Evolutionary conservation across 2,888 invertebrate genomes (phyloP), one percentile per base, ranked within the genome.

Genomic region (Miltochrista miniata): DNA sequence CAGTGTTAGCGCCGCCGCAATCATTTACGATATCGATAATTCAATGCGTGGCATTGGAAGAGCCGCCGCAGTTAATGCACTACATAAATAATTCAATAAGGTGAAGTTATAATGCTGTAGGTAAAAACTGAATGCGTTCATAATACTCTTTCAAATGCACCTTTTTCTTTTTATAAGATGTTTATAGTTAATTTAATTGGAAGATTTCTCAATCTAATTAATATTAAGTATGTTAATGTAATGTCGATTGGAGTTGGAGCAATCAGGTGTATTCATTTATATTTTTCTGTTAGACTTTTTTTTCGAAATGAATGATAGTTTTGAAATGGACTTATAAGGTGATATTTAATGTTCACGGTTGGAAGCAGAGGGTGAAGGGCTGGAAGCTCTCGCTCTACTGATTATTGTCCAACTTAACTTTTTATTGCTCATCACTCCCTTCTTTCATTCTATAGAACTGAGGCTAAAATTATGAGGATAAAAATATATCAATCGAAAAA

Each of bases 401-500:
- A 83, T 83, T 84, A 85, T 85, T 86, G 85, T 86, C 87, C 85
- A 81, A 87, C 73, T 84, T 80, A 74, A 83, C 78, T 83, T 85
- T 87, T 87, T 85, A 86, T 81, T 72, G 77, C 74, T 65, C 64
- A 65, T 65, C 59, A 65, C 67, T 56, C 64, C 64, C 56, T 48
- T 61, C 63, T 60, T 59, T 61, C 45, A 51, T 18, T 45, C 38
- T 41, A 33, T 47, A 55, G 56, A 59, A 57, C 50, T 49, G 41
- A 39, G 45, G 46, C 47, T 34, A 52, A 49, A 47, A 48, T 55
- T 50, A 36, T 42, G 45, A 42, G 59, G 45, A 24, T 24, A 35
- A 1, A 13, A 50, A 51, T 48, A 51, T n/a, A n/a, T n/a, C n/a
- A n/a, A n/a, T 38, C 37, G 2, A 24, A 4, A 24, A 24, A 24